These are phyloP conservation scores for Achroia grisella DNA, from an alignment of 1,140 invertebrate species.

Conservation along the genomic window DNA sequence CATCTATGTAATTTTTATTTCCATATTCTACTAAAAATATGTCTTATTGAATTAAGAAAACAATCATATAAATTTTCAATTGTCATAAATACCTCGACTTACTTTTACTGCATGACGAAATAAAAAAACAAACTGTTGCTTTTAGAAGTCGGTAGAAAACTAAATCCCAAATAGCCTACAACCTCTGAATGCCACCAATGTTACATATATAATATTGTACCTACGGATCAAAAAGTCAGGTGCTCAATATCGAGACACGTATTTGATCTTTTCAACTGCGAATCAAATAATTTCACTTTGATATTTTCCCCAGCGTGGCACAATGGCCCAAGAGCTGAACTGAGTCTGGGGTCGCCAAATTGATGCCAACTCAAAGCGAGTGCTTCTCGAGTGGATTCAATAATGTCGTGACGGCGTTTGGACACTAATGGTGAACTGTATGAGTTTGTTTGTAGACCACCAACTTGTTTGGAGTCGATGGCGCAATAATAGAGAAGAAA, in stretches of 20 bases:
- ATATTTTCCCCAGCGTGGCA: slow-evolving; percentile 44
- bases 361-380: slow-evolving; percentile 48
- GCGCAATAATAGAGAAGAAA: too few relatives aligned
- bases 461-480: too few relatives aligned
- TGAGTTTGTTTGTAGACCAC: slow-evolving; percentile 1
- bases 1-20: too few relatives aligned
- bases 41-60: too few relatives aligned
- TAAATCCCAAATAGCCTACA: too few relatives aligned
- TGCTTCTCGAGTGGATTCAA: slow-evolving; percentile 3
- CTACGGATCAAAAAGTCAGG: slow-evolving; percentile 41
- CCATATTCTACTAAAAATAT: too few relatives aligned
- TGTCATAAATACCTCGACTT: too few relatives aligned
- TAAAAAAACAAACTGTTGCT: too few relatives aligned
- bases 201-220: slow-evolving; percentile 5
- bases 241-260: slow-evolving; percentile 33
- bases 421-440: slow-evolving; percentile 18
- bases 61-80: too few relatives aligned
- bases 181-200: too few relatives aligned
- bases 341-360: slow-evolving; percentile 28
- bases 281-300: slow-evolving; percentile 52
- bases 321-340: slow-evolving; percentile 30
- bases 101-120: too few relatives aligned
- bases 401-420: slow-evolving; percentile 1
- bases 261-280: slow-evolving; percentile 67
- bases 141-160: too few relatives aligned